These are phyloP conservation scores for Patagioenas fasciata DNA, from an alignment of 2,113 vertebrate genomes.

Conservation along the genomic window DNA sequence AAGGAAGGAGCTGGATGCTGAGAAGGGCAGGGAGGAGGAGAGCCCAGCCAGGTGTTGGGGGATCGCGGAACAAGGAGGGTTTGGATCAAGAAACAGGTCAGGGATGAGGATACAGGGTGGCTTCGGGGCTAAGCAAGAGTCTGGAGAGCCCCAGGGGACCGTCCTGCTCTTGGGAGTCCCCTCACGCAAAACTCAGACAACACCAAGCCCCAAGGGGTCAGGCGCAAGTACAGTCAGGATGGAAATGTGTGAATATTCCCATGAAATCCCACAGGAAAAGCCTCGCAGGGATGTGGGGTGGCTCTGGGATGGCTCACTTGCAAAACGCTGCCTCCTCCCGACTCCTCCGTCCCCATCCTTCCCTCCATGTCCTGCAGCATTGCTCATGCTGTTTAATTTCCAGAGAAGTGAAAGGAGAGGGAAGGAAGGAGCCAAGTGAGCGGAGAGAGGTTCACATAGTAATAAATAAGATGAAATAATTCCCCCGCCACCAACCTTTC, in stretches of 20 bases:
- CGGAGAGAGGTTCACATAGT: neutral
- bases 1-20: neutral
- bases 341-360: neutral
- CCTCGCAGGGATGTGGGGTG: rapidly evolving
- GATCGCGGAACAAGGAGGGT: neutral
- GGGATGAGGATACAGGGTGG: neutral
- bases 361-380: neutral
- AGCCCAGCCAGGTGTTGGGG: neutral
- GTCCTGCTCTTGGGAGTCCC: neutral
- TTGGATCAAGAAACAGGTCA: neutral
- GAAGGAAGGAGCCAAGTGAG: neutral
- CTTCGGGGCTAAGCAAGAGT: neutral
- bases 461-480: conserved; percentile 1
- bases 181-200: neutral
- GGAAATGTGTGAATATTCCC: neutral
- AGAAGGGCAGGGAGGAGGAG: neutral
- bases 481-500: neutral
- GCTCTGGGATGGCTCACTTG: rapidly evolving
- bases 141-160: neutral
- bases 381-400: neutral
- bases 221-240: neutral
- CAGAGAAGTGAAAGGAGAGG: neutral
- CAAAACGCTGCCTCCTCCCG: rapidly evolving
- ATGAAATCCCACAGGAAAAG: neutral
- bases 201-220: neutral